Conservation (phyloP, 2,113 vertebrate genomes). For the Paracanthobrama guichenoti region DNA sequence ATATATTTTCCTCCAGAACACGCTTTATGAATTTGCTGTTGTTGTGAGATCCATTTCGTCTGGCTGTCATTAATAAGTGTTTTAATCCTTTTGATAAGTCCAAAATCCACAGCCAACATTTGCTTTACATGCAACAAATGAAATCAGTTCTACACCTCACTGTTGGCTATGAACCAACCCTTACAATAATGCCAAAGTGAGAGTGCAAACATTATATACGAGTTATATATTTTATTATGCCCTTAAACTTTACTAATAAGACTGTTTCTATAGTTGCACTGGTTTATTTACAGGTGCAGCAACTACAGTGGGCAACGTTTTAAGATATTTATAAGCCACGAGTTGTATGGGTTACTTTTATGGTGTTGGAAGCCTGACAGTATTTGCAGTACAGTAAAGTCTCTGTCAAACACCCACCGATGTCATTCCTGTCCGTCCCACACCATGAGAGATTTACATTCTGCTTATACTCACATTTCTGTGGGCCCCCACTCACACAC, state of each 20-base stretch:
- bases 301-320: too few relatives aligned
- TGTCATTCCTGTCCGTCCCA: slow-evolving; percentile 14
- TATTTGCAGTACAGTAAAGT: neutral
- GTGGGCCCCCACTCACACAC: too few relatives aligned
- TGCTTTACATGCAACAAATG: neutral
- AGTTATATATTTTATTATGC: neutral
- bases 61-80: neutral
- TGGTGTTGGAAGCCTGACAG: neutral
- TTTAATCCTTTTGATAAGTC: neutral
- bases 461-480: neutral
- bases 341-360: neutral
- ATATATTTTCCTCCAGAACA: neutral
- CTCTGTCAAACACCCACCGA: neutral
- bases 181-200: neutral
- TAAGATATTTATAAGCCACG: neutral
- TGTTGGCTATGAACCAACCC: neutral
- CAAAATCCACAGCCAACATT: neutral
- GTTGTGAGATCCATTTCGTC: neutral
- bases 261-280: neutral
- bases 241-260: neutral
- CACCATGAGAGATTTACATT: neutral
- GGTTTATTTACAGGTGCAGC: neutral
- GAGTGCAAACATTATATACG: neutral
- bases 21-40: neutral
- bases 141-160: neutral